Conservation (phyloP, 2,113 vertebrate species). For the Dipodomys merriami region DNA sequence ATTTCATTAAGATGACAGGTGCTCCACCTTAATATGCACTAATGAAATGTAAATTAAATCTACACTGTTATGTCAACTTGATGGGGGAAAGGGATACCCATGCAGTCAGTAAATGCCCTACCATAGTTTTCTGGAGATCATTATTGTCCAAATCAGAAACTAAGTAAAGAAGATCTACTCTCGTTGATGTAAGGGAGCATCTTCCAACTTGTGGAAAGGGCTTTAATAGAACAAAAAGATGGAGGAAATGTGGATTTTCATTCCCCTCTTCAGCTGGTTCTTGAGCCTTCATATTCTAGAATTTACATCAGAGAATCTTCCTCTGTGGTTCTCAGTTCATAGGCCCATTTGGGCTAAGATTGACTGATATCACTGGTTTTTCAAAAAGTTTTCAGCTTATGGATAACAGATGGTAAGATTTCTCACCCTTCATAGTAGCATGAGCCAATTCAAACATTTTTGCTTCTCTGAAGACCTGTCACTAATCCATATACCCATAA, state of each 20-base stretch:
- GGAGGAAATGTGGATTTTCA: not conserved
- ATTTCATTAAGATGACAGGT: not conserved
- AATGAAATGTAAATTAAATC: slow-evolving; percentile 41
- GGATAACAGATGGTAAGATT: not conserved
- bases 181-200: not conserved
- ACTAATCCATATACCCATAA: not conserved
- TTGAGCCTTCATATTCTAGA: not conserved
- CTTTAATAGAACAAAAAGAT: not conserved
- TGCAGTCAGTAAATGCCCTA: not conserved
- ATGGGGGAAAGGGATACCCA: not conserved
- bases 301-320: not conserved
- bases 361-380: not conserved
- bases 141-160: not conserved
- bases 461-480: not conserved
- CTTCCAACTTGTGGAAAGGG: not conserved
- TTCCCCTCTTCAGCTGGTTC: not conserved
- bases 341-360: not conserved
- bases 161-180: not conserved
- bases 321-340: not conserved
- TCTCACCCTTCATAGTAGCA: not conserved
- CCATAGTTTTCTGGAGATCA: not conserved
- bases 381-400: not conserved
- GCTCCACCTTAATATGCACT: not conserved
- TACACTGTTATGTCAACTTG: not conserved
- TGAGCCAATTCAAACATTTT: not conserved